Evolutionary conservation across 1,140 invertebrate species (phyloP).

Genomic region (Saccostrea cuccullata): DNA sequence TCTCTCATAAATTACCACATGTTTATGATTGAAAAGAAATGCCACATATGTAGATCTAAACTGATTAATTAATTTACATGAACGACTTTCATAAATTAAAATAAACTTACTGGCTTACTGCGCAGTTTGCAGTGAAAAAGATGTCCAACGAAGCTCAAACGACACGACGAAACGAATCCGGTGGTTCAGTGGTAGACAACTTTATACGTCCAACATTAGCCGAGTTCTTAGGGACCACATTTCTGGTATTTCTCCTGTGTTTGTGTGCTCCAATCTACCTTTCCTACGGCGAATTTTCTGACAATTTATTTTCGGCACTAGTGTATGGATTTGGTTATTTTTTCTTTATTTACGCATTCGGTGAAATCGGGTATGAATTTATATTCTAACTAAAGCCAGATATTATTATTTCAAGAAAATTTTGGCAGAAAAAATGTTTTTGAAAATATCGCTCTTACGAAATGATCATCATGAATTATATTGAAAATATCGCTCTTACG

Average conservation of each 20-base stretch:
- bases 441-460: background rate
- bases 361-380: constrained; percentile 70
- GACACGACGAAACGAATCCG: background rate
- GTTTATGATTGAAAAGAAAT: too few species aligned
- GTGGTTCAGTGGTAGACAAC: background rate
- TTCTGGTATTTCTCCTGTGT: constrained; percentile 70
- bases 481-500: too few species aligned
- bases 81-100: too few species aligned
- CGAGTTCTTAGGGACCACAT: constrained; percentile 67
- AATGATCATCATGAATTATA: background rate
- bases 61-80: too few species aligned
- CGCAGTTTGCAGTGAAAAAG: too few species aligned
- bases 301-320: background rate
- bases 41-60: too few species aligned
- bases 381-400: background rate
- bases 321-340: constrained; percentile 72
- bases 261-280: background rate
- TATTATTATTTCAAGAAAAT: too few species aligned
- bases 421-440: too few species aligned
- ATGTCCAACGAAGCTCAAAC: too few species aligned
- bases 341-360: constrained; percentile 69
- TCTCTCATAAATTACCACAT: too few species aligned
- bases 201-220: constrained; percentile 63
- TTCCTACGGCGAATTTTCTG: too few species aligned
- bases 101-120: too few species aligned